phyloP scores from a whole-genome alignment of 2,797 vertebrate genomes.

The Danionella dracula region DNA sequence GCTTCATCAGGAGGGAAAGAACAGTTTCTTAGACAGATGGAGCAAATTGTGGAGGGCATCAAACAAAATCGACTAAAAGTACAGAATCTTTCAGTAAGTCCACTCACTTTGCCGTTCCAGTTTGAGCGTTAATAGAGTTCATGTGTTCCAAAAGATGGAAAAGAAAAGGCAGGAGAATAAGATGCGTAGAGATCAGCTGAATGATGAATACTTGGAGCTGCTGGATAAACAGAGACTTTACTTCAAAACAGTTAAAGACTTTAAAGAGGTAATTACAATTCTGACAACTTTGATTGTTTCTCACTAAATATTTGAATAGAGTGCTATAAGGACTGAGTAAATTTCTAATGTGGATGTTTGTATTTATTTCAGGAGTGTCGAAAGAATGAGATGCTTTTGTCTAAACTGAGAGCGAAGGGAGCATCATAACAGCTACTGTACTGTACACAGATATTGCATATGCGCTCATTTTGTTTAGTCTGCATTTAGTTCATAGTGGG shows the following conservation, averaged over 20 bases:
- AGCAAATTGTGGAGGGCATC: slow-evolving; percentile 98
- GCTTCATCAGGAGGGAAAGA: slow-evolving; percentile 85
- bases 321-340: too few relatives aligned
- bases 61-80: slow-evolving; percentile 95
- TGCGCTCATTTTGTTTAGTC: too few relatives aligned
- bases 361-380: slow-evolving; percentile 80
- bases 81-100: slow-evolving; percentile 1
- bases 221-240: slow-evolving; percentile 95
- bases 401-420: slow-evolving; percentile 81
- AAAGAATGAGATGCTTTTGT: slow-evolving; percentile 89
- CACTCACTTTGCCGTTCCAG: neutral
- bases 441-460: too few relatives aligned
- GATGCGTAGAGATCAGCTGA: slow-evolving; percentile 95
- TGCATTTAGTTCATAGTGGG: too few relatives aligned
- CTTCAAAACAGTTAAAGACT: slow-evolving; percentile 98
- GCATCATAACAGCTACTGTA: slow-evolving; percentile 58
- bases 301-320: too few relatives aligned
- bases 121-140: neutral
- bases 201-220: slow-evolving; percentile 92
- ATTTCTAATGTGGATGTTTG: neutral
- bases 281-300: too few relatives aligned
- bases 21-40: slow-evolving; percentile 96
- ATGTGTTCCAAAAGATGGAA: slow-evolving; percentile 79
- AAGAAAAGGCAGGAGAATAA: slow-evolving; percentile 99
- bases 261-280: slow-evolving; percentile 85